Evolutionary conservation across 1,140 invertebrate genomes (phyloP).

Genomic region (Panonychus citri): DNA sequence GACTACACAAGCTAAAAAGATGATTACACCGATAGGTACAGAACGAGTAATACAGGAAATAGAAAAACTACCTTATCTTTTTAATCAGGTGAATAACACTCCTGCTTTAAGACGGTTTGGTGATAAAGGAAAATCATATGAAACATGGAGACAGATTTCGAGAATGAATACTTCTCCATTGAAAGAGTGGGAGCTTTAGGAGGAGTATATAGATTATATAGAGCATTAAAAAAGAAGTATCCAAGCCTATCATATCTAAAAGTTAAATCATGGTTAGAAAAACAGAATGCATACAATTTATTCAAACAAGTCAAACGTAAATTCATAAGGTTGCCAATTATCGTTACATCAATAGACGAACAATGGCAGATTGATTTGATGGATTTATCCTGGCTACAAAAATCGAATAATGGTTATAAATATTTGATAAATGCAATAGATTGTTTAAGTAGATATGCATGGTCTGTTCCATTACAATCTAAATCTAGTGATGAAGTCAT

Average conservation of each 20-base stretch:
- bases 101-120: too few relatives aligned
- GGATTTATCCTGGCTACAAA: constrained; percentile 11
- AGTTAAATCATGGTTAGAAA: constrained; percentile 11
- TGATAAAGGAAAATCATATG: too few relatives aligned
- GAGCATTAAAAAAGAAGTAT: not conserved
- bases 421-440: constrained; percentile 17
- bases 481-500: constrained; percentile 10
- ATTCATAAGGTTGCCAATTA: constrained; percentile 12
- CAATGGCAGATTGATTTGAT: constrained; percentile 15
- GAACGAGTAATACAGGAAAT: too few relatives aligned
- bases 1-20: too few relatives aligned
- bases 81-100: too few relatives aligned
- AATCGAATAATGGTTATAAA: constrained; percentile 13
- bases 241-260: not conserved
- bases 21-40: too few relatives aligned
- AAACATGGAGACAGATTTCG: too few relatives aligned
- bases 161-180: too few relatives aligned
- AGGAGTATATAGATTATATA: too few relatives aligned
- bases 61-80: too few relatives aligned
- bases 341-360: constrained; percentile 11
- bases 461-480: constrained; percentile 12
- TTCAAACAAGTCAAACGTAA: constrained; percentile 11
- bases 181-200: too few relatives aligned
- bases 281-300: constrained; percentile 16
- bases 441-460: constrained; percentile 15